Percentiles rank a stretch among this genome's conserved stretches.
Conservation (phyloP, 2,113 vertebrate species). For the Clinocottus analis region DNA sequence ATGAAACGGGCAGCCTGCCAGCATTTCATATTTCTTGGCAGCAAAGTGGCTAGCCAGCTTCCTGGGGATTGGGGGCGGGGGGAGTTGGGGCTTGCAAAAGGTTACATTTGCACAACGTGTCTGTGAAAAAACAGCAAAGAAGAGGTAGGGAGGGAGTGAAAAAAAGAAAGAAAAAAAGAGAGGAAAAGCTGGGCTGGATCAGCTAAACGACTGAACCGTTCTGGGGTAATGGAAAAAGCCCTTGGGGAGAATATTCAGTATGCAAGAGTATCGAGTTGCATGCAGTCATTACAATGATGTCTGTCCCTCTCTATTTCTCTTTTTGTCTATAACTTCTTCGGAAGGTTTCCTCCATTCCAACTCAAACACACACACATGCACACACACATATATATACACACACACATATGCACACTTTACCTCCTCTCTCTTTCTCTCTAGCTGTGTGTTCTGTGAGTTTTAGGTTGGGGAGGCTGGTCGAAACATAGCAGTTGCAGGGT, state of each 20-base stretch:
- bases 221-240: conserved; percentile 90
- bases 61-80: conserved; percentile 80
- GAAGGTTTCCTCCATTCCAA: conserved; percentile 56
- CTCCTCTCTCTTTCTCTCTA: conserved; percentile 29
- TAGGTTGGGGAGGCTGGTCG: conserved; percentile 34
- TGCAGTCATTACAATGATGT: conserved; percentile 81
- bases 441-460: conserved; percentile 64
- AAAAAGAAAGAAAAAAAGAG: conserved; percentile 73
- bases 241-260: conserved; percentile 86
- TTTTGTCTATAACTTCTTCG: conserved; percentile 65
- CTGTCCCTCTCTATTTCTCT: conserved; percentile 61
- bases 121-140: conserved; percentile 81
- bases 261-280: conserved; percentile 85
- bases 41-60: conserved; percentile 86
- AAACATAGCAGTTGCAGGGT: conserved; percentile 30
- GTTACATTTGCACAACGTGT: conserved; percentile 94
- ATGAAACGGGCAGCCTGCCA: conserved; percentile 93
- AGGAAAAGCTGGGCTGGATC: conserved; percentile 73
- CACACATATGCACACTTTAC: conserved; percentile 29
- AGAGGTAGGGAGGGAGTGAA: conserved; percentile 72
- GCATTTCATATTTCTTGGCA: conserved; percentile 92
- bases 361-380: conserved; percentile 35
- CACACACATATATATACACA: conserved; percentile 27
- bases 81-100: conserved; percentile 85
- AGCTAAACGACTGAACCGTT: conserved; percentile 80